Evolutionary conservation across 2,888 invertebrate genomes (phyloP).

Genomic region (Petrolisthes cinctipes): DNA sequence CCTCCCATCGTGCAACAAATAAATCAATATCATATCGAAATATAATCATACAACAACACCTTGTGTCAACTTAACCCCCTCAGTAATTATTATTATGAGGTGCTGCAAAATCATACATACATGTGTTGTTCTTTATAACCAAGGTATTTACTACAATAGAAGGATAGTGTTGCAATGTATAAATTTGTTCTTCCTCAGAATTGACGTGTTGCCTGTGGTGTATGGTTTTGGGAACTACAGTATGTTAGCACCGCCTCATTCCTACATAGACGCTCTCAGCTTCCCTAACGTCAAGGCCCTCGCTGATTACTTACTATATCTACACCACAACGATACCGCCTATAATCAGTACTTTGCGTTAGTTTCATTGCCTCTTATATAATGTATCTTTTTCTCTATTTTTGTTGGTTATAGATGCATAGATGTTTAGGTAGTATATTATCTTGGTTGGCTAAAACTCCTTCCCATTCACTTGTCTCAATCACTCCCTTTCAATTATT

Average conservation of each 20-base stretch:
- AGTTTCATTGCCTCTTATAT: not conserved
- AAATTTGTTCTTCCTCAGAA: not conserved
- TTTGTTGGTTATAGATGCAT: not conserved
- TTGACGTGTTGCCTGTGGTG: slow-evolving; percentile 68
- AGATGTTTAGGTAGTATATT: not conserved
- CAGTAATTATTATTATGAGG: too few relatives aligned
- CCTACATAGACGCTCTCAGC: slow-evolving; percentile 68
- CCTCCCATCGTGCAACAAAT: too few relatives aligned
- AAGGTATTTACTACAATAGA: too few relatives aligned
- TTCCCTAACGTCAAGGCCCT: slow-evolving; percentile 67
- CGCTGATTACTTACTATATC: slow-evolving; percentile 67
- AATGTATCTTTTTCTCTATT: not conserved
- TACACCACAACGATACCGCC: slow-evolving; percentile 66
- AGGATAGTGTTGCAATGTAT: too few relatives aligned
- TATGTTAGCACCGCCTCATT: slow-evolving; percentile 67
- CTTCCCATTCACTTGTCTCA: not conserved
- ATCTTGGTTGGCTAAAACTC: not conserved
- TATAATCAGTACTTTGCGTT: slow-evolving; percentile 66
- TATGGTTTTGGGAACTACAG: slow-evolving; percentile 68
- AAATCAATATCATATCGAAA: too few relatives aligned
- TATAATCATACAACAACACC: too few relatives aligned
- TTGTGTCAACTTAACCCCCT: too few relatives aligned
- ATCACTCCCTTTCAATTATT: too few relatives aligned
- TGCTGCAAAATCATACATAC: too few relatives aligned
- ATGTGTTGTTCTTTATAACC: too few relatives aligned